A percentile compares a stretch with the other conserved stretches of the same genome.
Evolutionary conservation across 2,797 vertebrate species (phyloP).

Genomic region (Malurus leucopterus): DNA sequence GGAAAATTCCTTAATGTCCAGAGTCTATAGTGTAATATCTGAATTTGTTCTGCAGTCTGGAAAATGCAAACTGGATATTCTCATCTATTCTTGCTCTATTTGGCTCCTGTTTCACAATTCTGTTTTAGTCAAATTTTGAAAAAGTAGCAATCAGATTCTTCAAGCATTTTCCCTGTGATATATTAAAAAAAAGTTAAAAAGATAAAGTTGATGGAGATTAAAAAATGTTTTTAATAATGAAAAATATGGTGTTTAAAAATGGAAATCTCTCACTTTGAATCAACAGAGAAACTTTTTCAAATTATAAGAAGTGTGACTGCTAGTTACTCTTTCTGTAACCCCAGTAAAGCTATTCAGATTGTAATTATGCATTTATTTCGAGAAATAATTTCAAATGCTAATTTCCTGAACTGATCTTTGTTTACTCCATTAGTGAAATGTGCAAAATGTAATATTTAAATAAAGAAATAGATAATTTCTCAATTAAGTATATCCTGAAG

Average conservation of each 20-base stretch:
- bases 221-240: neutral
- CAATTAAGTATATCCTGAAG: neutral
- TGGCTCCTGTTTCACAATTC: neutral
- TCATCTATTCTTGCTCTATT: neutral
- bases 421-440: neutral
- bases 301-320: neutral
- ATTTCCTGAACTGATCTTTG: neutral
- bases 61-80: neutral
- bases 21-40: neutral
- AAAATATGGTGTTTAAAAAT: neutral
- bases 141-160: neutral
- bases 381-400: neutral
- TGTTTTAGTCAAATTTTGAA: neutral
- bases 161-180: neutral
- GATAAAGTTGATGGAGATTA: neutral
- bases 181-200: neutral
- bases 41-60: neutral
- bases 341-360: neutral
- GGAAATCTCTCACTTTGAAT: neutral
- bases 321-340: neutral
- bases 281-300: neutral
- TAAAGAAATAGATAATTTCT: neutral
- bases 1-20: neutral
- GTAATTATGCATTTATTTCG: neutral
- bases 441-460: neutral